Evolutionary conservation across 2,113 vertebrate species (phyloP).

Genomic region (Dermatemys mawii): DNA sequence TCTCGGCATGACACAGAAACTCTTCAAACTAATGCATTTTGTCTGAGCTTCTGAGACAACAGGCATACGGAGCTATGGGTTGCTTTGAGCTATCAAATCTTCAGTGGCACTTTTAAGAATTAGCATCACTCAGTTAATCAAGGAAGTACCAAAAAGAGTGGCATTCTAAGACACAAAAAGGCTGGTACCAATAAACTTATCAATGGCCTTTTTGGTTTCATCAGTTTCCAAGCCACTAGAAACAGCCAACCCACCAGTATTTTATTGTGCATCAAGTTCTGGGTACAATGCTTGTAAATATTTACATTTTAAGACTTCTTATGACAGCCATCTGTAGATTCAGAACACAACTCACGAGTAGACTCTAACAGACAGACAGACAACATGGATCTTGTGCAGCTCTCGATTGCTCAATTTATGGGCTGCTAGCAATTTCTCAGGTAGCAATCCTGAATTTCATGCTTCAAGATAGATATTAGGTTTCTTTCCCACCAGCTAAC

Average conservation of each 20-base stretch:
- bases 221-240: not conserved
- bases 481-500: not conserved
- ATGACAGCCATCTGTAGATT: not conserved
- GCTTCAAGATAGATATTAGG: not conserved
- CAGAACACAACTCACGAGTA: fast-evolving
- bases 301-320: not conserved
- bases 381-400: not conserved
- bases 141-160: not conserved
- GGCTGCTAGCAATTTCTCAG: not conserved
- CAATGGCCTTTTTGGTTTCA: not conserved
- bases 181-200: not conserved
- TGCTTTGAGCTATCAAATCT: not conserved
- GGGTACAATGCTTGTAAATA: not conserved
- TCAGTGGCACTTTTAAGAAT: not conserved
- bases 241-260: not conserved
- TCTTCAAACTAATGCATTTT: not conserved
- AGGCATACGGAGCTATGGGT: fast-evolving
- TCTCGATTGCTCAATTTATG: not conserved
- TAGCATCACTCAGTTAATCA: not conserved
- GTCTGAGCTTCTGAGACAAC: not conserved
- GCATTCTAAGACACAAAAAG: not conserved
- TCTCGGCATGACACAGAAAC: not conserved
- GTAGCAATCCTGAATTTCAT: not conserved
- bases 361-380: not conserved
- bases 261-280: fast-evolving